Conservation (phyloP, 2,113 vertebrate genomes). For the Myxocyprinus asiaticus region DNA sequence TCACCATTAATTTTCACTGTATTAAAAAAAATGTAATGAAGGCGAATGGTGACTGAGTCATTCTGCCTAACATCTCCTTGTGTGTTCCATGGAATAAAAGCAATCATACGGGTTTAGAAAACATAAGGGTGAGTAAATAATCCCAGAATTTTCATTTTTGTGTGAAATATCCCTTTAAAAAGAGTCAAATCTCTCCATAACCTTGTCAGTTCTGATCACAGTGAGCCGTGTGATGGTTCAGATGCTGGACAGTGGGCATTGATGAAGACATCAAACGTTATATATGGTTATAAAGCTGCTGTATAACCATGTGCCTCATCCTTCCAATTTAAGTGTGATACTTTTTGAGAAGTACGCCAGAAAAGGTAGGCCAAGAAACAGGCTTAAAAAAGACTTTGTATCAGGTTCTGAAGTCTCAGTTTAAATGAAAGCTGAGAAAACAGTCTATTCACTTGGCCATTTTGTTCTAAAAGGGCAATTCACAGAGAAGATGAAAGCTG, state of each 20-base stretch:
- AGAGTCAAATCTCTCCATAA: neutral
- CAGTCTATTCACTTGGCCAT: neutral
- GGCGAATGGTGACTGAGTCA: no score
- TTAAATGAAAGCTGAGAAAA: neutral
- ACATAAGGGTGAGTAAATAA: no score
- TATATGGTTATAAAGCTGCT: no score
- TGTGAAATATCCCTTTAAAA: neutral
- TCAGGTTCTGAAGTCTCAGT: neutral
- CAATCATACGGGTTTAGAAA: no score
- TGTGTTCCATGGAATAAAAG: no score
- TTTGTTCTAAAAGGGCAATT: slow-evolving; percentile 9
- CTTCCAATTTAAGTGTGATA: neutral
- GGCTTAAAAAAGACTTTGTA: neutral
- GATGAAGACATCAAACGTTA: slow-evolving; percentile 10
- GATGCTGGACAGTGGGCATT: slow-evolving; percentile 38
- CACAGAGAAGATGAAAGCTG: slow-evolving; percentile 15
- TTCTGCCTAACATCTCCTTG: no score
- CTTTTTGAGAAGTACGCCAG: neutral
- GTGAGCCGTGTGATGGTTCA: slow-evolving; percentile 20
- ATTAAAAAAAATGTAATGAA: no score
- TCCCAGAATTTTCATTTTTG: no score
- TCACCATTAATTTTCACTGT: no score
- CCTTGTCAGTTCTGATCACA: slow-evolving; percentile 39
- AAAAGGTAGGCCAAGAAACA: slow-evolving; percentile 8
- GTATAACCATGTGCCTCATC: neutral